Evolutionary conservation across 2,888 invertebrate species (phyloP).

Genomic region (Caenorhabditis uteleia): DNA sequence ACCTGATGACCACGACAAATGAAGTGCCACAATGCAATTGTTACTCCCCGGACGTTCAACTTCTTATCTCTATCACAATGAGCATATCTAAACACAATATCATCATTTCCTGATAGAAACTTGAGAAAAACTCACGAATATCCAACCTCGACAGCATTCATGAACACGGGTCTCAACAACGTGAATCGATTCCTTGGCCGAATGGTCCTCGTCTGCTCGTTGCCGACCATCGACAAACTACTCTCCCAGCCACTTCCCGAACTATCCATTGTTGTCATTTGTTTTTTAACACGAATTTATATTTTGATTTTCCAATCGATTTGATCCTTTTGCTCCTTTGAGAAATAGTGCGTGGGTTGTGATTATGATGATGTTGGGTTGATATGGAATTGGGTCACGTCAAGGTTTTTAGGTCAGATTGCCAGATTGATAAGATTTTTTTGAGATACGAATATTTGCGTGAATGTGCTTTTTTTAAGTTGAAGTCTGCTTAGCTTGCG

Average conservation of each 20-base stretch:
- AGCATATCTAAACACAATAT: constrained; percentile 15
- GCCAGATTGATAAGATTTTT: no score
- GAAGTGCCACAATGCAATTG: constrained; percentile 59
- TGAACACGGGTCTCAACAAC: constrained; percentile 47
- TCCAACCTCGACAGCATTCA: constrained; percentile 57
- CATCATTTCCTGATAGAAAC: neutral
- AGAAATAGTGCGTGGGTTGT: no score
- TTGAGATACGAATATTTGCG: no score
- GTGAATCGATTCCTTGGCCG: constrained; percentile 21
- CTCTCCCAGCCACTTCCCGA: constrained; percentile 33
- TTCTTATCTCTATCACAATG: constrained; percentile 52
- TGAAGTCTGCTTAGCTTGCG: no score
- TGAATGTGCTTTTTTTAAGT: no score
- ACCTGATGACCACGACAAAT: constrained; percentile 56
- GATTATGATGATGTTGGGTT: no score
- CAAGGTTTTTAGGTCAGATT: no score
- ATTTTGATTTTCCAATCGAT: no score
- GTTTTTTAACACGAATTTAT: no score
- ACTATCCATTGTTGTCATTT: no score
- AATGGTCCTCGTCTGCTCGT: constrained; percentile 26
- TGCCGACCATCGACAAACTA: constrained; percentile 32
- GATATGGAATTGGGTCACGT: no score
- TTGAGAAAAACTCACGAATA: constrained; percentile 45
- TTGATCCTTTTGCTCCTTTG: no score
- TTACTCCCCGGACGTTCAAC: constrained; percentile 51